Evolutionary conservation across 2,113 vertebrate species (phyloP), one percentile per base, ranked within the genome.

Genomic region (Potamarius usumacintae): DNA sequence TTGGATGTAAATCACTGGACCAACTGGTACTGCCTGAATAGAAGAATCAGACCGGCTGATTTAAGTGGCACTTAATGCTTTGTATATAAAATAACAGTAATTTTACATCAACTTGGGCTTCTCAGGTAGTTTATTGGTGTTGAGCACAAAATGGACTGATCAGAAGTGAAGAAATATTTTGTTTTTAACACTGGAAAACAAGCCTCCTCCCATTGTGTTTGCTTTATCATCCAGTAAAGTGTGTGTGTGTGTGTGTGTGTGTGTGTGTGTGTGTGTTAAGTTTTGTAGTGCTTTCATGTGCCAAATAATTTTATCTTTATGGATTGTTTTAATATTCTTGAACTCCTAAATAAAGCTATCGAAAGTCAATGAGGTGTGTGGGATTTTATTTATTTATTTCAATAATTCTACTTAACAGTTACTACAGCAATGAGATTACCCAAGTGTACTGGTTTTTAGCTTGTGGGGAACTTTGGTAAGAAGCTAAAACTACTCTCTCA

Each of bases 171-270:
- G 27, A 53, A 20, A 53, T 5, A 30, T 69, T 53, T 69, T 53
- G 48, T 83, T 89, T 89, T 90, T 89, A 87, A 6, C 53, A 27
- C 18, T 17, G 71, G 25, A 89, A 72, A 87, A 55, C 6, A 67
- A 85, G 58, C 58, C 55, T 63, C 65, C 72, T 62, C 72, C 2
- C 57, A 62, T 58, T 25, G n/a, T 81, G 30, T 50, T 85, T n/a
- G 67, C 17, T 48, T n/a, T 53, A 69, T 52, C 57, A 30, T 83
- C 71, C 18, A 25, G 25, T 50, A 60, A 60, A 5, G 15, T 53
- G 53, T 53, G 53, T 79, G 63, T 58, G 27, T 85, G 50, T 30
- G 79, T 76, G 15, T 53, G 53, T 53, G 53, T 79, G 63, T 58
- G 27, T 85, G 50, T 65, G 27, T 86, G 63, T 18, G 82, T 53